Conservation (phyloP, 2,888 invertebrate genomes). For the Dasysyrphus albostriatus region DNA sequence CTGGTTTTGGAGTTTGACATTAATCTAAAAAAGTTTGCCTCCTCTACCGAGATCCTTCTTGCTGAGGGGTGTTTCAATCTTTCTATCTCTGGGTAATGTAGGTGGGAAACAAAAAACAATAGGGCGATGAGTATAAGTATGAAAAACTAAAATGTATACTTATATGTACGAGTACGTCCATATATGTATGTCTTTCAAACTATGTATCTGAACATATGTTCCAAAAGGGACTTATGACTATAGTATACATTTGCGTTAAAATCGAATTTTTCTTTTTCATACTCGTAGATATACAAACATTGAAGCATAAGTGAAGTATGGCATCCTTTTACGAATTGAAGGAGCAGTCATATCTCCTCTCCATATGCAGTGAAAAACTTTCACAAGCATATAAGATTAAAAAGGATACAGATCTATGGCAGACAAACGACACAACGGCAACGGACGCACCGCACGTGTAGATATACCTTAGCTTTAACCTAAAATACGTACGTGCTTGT, state of each 20-base stretch:
- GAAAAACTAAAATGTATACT: background rate
- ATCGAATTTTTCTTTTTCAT: conserved; percentile 66
- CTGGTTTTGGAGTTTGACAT: conserved; percentile 66
- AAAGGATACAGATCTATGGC: conserved; percentile 8
- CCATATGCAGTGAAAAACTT: conserved; percentile 12
- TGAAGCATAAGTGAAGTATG: background rate
- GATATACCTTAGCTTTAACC: background rate
- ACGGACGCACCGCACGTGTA: background rate
- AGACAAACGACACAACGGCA: background rate
- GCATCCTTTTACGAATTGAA: conserved; percentile 21
- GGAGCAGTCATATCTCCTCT: conserved; percentile 3
- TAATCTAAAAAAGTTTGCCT: conserved; percentile 66
- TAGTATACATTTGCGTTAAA: conserved; percentile 71
- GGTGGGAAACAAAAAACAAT: conserved; percentile 57
- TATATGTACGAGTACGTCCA: too few species aligned
- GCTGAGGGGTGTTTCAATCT: background rate
- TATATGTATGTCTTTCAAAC: background rate
- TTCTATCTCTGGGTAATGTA: background rate
- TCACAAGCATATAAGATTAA: conserved; percentile 12
- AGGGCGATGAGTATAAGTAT: conserved; percentile 23
- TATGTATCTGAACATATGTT: conserved; percentile 70
- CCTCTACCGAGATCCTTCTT: conserved; percentile 12
- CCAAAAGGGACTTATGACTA: conserved; percentile 65
- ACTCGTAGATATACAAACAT: too few species aligned
- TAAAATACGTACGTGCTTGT: conserved; percentile 2